phyloP scores from a whole-genome alignment of 2,113 vertebrate genomes.

The Zapus hudsonius region DNA sequence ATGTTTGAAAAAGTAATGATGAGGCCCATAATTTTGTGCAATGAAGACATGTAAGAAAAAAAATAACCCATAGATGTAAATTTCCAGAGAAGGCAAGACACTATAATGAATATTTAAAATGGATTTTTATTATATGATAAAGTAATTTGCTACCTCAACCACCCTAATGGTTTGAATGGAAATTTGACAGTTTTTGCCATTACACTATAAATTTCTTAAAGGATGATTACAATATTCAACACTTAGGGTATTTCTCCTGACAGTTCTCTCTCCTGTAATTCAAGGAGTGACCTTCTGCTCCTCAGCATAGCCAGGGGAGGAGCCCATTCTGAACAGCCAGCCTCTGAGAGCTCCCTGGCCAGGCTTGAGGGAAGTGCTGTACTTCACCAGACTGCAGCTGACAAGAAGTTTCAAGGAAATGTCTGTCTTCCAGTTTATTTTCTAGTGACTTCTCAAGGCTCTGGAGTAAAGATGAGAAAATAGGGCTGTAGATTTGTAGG shows the following conservation, averaged over 20 bases:
- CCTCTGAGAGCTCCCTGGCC: constrained; percentile 15
- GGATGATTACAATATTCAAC: neutral
- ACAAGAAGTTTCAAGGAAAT: constrained; percentile 79
- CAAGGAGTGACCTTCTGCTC: constrained; percentile 8
- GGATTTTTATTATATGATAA: constrained; percentile 16
- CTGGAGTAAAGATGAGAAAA: constrained; percentile 40
- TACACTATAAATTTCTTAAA: constrained; percentile 49
- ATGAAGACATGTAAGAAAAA: neutral
- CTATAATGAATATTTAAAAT: neutral
- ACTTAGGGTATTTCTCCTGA: constrained; percentile 22
- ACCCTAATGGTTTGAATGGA: neutral
- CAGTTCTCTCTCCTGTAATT: constrained; percentile 48
- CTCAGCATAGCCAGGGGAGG: constrained; percentile 28
- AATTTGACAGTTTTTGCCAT: constrained; percentile 51
- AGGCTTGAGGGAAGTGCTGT: constrained; percentile 65
- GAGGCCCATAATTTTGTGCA: neutral
- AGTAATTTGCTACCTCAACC: neutral
- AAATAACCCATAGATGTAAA: neutral
- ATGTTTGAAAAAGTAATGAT: neutral
- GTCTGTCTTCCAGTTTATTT: constrained; percentile 66
- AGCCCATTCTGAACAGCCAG: constrained; percentile 48
- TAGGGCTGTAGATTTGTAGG: neutral
- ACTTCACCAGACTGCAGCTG: constrained; percentile 70
- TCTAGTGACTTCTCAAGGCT: constrained; percentile 8
- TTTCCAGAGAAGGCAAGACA: constrained; percentile 13